Evolutionary conservation across 2,113 vertebrate genomes (phyloP), one percentile per base, ranked within the genome.

Genomic region (Leucosticte australis): DNA sequence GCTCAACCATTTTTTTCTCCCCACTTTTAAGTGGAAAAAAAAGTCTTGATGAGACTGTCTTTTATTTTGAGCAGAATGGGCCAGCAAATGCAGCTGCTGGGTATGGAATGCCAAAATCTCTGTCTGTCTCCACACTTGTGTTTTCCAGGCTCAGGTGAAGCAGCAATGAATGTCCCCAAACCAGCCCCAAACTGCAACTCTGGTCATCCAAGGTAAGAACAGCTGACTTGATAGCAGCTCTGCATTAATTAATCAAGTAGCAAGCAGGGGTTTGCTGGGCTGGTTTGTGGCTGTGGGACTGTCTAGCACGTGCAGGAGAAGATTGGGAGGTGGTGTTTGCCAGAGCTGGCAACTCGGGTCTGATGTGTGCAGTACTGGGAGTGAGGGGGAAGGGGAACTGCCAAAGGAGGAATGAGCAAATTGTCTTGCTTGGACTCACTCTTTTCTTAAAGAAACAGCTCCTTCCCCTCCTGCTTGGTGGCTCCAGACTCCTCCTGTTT

Each of bases 141-240:
- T 94, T 90, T 95, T 92, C 42, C 33, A 94, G 94, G 50, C 67
- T 81, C 6, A 3, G 31, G 69, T 68, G 69, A 87, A 60, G 12
- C 39, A 62, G 63, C 50, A 8, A 13, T 4, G 22, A 57, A 19
- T 1, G 1, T 56, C 30, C 47, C 11, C 52, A 64, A 56, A 47
- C 12, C 16, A 53, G 18, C 30, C 81, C 16, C 11, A 13, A 53
- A 15, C 60, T 46, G n/a, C n/a, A n/a, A n/a, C n/a, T n/a, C n/a
- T n/a, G 67, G 7, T 49, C 5, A 5, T 44, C 46, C 50, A 74
- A 94, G 92, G 89, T 94, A 89, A 94, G 89, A 83, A 68, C 11
- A 83, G 41, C 39, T 53, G 63, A 47, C 21, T 84, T 0, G 0
- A 31, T 6, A 57, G 83, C 20, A 79, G 42, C 20, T 76, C 71